Evolutionary conservation across 2,888 invertebrate genomes (phyloP).

Genomic region (Eilema caniola): DNA sequence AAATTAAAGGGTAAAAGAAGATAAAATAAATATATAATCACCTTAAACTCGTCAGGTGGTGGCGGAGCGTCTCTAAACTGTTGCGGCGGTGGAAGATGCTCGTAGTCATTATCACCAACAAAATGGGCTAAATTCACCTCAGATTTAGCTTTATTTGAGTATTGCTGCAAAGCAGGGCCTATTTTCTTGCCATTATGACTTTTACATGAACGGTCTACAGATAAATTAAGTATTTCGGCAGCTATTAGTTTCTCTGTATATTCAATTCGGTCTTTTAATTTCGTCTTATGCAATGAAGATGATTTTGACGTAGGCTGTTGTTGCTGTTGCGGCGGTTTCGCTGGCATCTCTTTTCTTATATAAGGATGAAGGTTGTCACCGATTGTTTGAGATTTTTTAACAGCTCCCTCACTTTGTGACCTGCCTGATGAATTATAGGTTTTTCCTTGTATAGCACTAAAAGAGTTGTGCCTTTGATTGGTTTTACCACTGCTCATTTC

Average conservation of each 20-base stretch:
- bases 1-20: background rate
- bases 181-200: constrained; percentile 66
- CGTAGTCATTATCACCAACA: constrained; percentile 88
- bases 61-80: constrained; percentile 94
- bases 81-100: constrained; percentile 93
- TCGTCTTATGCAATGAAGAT: constrained; percentile 66
- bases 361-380: constrained; percentile 83
- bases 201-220: constrained; percentile 77
- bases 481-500: constrained; percentile 68
- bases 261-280: constrained; percentile 80
- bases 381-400: constrained; percentile 82
- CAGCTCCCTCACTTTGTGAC: constrained; percentile 68
- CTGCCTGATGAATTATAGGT: constrained; percentile 69
- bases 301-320: constrained; percentile 59
- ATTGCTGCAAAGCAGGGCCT: constrained; percentile 70
- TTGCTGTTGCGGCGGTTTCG: constrained; percentile 58
- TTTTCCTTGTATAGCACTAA: constrained; percentile 81
- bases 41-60: constrained; percentile 91
- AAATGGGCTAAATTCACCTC: constrained; percentile 87
- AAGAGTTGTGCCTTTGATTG: constrained; percentile 81
- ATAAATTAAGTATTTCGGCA: constrained; percentile 80
- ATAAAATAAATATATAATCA: constrained; percentile 44
- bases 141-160: constrained; percentile 86
- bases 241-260: constrained; percentile 83
- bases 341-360: constrained; percentile 81